These are phyloP conservation scores for Sigmodon hispidus DNA, from an alignment of 2,113 vertebrate genomes.

Conservation along the genomic window DNA sequence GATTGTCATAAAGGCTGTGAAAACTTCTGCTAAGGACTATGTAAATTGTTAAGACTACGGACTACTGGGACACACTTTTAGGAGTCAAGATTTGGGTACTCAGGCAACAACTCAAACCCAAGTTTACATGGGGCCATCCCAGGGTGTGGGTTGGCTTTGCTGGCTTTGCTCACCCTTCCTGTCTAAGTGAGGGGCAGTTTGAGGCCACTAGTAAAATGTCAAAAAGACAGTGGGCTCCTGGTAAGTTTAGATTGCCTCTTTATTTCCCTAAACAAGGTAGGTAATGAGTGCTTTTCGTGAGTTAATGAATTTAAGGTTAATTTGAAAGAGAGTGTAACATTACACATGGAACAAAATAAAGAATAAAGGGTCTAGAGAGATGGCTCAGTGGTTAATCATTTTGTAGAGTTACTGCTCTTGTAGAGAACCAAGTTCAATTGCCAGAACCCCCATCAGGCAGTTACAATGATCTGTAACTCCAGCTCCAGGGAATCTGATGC, in stretches of 20 bases:
- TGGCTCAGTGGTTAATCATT: not conserved
- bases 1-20: not conserved
- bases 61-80: not conserved
- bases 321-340: not conserved
- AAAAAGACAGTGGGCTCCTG: not conserved
- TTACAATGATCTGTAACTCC: not conserved
- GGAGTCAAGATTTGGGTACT: not conserved
- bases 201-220: not conserved
- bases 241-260: not conserved
- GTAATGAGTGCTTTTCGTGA: not conserved
- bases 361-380: not conserved
- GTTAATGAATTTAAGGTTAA: not conserved
- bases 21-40: not conserved
- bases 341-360: not conserved
- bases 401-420: not conserved
- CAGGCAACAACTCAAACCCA: not conserved
- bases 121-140: not conserved
- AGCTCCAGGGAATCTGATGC: not conserved
- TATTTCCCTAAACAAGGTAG: not conserved
- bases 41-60: not conserved
- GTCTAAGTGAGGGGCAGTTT: not conserved
- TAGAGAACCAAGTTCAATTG: not conserved
- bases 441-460: not conserved
- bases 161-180: not conserved
- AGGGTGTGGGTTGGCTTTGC: not conserved